A percentile compares a stretch with the other conserved stretches of the same genome.
phyloP scores from a whole-genome alignment of 2,797 vertebrate genomes.

The Alcedo atthis region DNA sequence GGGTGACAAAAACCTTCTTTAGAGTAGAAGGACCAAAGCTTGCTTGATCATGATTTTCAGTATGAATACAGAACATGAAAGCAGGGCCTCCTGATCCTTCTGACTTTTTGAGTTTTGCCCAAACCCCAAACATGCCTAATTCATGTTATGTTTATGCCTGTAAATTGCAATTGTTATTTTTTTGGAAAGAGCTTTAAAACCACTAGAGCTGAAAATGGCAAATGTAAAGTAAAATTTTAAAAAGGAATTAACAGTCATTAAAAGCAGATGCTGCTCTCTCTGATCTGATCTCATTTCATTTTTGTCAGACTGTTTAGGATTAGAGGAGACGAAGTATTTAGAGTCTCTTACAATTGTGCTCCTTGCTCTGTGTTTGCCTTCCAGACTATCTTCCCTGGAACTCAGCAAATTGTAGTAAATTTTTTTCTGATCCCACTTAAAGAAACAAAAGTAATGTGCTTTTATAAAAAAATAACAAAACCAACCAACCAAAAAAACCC shows the following conservation, averaged over 20 bases:
- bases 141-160: not conserved
- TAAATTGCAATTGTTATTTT: conserved; percentile 7
- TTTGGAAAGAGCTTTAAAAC: not conserved
- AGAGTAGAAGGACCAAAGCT: not conserved
- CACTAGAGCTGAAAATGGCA: not conserved
- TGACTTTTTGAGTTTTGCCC: not conserved
- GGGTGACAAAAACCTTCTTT: accelerated
- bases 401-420: not conserved
- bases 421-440: not conserved
- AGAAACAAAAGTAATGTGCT: not conserved
- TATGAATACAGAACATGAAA: not conserved
- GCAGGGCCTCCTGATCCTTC: not conserved
- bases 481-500: too few relatives aligned
- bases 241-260: conserved; percentile 37
- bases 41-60: not conserved
- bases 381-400: not conserved
- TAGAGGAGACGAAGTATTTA: not conserved
- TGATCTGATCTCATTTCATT: conserved; percentile 9
- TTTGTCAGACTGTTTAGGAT: conserved; percentile 17
- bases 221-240: conserved; percentile 5
- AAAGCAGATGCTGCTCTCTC: conserved; percentile 25
- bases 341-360: not conserved
- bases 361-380: not conserved
- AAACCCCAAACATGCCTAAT: not conserved
- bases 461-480: not conserved